Evolutionary conservation across 2,797 vertebrate species (phyloP).

Genomic region (Allobates femoralis): DNA sequence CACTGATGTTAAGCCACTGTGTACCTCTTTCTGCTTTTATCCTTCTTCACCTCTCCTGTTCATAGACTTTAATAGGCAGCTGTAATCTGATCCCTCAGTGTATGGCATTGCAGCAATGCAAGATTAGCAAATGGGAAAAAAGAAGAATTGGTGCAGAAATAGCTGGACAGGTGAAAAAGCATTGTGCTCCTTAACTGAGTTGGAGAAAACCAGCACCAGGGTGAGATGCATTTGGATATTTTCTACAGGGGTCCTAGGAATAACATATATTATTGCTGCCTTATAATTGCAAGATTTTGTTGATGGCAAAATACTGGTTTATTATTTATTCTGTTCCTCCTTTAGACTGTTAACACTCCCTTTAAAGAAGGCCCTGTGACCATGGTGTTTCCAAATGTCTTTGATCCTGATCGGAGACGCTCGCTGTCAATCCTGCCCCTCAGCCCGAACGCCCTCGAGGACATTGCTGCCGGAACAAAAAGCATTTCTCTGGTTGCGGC

Average conservation of each 20-base stretch:
- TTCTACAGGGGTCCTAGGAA: background rate
- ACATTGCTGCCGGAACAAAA: slow-evolving; percentile 72
- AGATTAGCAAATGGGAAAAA: background rate
- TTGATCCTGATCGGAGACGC: background rate
- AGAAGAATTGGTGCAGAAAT: background rate
- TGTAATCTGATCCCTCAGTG: background rate
- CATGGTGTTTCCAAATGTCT: background rate
- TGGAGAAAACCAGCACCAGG: background rate
- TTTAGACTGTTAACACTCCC: background rate
- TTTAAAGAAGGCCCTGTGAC: slow-evolving; percentile 44
- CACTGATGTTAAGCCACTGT: no score
- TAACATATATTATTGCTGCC: background rate
- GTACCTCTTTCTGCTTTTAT: no score
- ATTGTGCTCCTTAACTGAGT: background rate
- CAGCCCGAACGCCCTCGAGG: slow-evolving; percentile 66
- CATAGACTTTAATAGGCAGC: no score
- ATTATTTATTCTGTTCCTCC: background rate
- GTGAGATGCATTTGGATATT: background rate
- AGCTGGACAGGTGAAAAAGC: background rate
- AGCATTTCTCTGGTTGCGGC: slow-evolving; percentile 72
- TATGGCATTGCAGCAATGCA: background rate
- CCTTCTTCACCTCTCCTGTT: no score
- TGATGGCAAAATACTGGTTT: background rate
- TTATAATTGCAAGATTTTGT: background rate
- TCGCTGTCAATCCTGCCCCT: background rate